Evolutionary conservation across 2,888 invertebrate genomes (phyloP).

Genomic region (Tubulanus polymorphus): DNA sequence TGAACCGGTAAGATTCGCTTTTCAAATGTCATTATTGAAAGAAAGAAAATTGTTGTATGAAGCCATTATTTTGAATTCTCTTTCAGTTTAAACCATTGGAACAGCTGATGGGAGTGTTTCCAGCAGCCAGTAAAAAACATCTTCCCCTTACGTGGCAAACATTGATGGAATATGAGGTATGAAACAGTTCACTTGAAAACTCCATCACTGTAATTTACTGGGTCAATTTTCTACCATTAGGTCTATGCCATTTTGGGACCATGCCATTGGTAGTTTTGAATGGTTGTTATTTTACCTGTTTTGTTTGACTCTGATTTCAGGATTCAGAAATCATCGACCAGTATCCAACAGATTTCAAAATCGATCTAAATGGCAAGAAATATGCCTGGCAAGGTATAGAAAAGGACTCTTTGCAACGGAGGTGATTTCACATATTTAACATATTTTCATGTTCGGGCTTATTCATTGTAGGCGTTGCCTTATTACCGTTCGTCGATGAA

Average conservation of each 20-base stretch:
- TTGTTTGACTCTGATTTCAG: conserved; percentile 55
- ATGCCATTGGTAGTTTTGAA: no score
- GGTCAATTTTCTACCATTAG: no score
- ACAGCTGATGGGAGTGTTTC: conserved; percentile 99
- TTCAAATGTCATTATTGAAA: not conserved
- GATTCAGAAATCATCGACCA: conserved; percentile 95
- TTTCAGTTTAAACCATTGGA: conserved; percentile 89
- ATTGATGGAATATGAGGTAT: conserved; percentile 85
- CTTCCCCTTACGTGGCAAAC: conserved; percentile 89
- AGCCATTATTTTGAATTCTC: conserved; percentile 12
- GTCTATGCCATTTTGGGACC: no score
- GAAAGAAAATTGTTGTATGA: not conserved
- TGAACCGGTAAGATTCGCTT: conserved; percentile 67
- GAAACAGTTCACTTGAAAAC: no score
- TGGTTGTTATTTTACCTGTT: no score
- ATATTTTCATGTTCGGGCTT: no score
- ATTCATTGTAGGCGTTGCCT: conserved; percentile 71
- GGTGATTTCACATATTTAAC: no score
- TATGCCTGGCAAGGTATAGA: conserved; percentile 85
- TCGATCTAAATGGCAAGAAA: conserved; percentile 98
- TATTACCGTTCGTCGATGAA: conserved; percentile 97
- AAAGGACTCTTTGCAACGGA: no score
- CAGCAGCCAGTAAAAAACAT: conserved; percentile 91
- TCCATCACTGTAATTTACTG: no score
- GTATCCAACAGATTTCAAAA: conserved; percentile 94